Evolutionary conservation across 2,113 vertebrate species (phyloP), one percentile per base, ranked within the genome.

Genomic region (Spea multiplicata): DNA sequence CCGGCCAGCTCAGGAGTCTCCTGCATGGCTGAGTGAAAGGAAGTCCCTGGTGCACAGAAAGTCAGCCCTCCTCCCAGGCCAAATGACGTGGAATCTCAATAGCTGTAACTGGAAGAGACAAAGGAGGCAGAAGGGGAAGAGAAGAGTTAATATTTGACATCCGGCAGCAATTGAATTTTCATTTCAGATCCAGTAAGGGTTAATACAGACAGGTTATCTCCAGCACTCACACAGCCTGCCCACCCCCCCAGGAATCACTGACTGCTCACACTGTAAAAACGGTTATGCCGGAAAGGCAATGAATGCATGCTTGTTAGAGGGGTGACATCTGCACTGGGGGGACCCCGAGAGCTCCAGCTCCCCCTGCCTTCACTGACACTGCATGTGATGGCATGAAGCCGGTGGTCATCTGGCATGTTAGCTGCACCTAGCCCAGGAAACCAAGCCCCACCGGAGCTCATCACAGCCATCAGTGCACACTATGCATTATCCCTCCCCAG

Each of bases 41-140:
- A 87, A 87, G 81, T 84, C 87, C 81, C 86, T 70, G 6, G 30
- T 85, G 92, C 86, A 91, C 8, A 82, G 78, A 80, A 76, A 89
- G 85, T 82, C 89, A 84, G 75, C 84, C 83, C 84, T 88, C 84
- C 81, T 89, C 84, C 75, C 74, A 53, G 75, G 17, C 83, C 0
- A 83, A 82, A 81, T 10, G 84, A 87, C 68, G 76, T 17, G 75
- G 83, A 81, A 74, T 84, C 87, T 83, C 84, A 57, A 81, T 65
- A 45, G 48, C 86, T 87, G 85, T 30, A 16, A 88, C 89, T 83
- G 85, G 12, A 17, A 81, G 80, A 81, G 84, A 83, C 73, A 80
- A 75, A 81, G 83, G 75, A 83, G 71, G 50, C 48, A 78, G 79
- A 53, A 73, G 47, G 30, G 14, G 66, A 86, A 81, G 68, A 52